Base-by-base conservation (phyloP, 2,797 vertebrate genomes). In the Scomberomorus guttatus region DNA sequence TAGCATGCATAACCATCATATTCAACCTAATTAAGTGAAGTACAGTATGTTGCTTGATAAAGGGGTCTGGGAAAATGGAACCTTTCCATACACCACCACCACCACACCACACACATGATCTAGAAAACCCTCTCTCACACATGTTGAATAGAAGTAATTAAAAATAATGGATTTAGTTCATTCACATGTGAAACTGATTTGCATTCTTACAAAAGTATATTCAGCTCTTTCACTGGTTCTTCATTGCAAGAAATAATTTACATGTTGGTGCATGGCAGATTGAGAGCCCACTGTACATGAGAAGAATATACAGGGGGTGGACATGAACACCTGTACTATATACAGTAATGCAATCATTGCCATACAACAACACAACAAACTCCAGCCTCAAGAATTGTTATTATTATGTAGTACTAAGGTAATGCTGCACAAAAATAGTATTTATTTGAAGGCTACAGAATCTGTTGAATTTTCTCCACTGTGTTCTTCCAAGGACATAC, bases 1-100 rank as follows among this genome's bases (percentile, higher is more conserved):
- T 57, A 29, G 59, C 42, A 42, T 32, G 32, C 51, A 69, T 32
- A 74, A 56, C 39, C 61, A 42, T 70, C 42, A 18, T 75, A 81
- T 88, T 77, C 69, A 88, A 82, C 72, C 71, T 87, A 83, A 92
- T 92, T 90, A 91, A 82, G 55, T 58, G 50, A 71, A 80, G 79
- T 63, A 75, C 67, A 68, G 61, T 50, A 57, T 69, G 70, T 75
- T 87, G 70, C 73, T 86, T 80, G 70, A 92, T 90, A 84, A 92
- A 87, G 56, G 64, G 69, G 57, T 80, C 81, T 85, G 78, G 57
- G 84, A 81, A 85, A 82, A 86, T 79, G 60, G 57, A 69, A 87
- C 71, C 87, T 79, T 75, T 88, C 69, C 55, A 37, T 46, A 64
- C n/a, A n/a, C n/a, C n/a, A n/a, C n/a, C n/a, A n/a, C n/a, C n/a